Conservation (phyloP, 2,113 vertebrate genomes). For the Balaeniceps rex region DNA sequence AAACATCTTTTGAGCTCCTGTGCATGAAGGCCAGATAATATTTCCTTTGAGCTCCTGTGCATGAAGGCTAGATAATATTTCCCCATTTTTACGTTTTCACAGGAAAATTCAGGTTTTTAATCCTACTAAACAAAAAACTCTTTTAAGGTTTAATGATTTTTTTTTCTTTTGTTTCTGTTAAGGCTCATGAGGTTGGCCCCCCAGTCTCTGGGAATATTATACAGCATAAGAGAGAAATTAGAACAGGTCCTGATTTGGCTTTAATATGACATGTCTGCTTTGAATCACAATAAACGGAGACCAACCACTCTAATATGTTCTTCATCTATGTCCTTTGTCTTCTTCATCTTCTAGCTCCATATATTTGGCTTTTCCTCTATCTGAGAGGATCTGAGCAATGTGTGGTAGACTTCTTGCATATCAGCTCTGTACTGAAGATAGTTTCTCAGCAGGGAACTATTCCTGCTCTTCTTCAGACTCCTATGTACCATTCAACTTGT, state of each 20-base stretch:
- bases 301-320: neutral
- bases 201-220: neutral
- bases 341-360: neutral
- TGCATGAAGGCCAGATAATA: neutral
- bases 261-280: neutral
- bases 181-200: neutral
- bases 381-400: neutral
- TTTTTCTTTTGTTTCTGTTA: neutral
- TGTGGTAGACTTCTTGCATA: neutral
- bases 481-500: neutral
- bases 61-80: neutral
- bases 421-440: neutral
- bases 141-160: neutral
- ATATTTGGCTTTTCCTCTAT: neutral
- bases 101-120: neutral
- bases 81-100: neutral
- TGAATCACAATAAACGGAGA: neutral
- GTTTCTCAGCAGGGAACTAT: neutral
- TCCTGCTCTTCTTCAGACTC: neutral
- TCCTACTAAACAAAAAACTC: neutral
- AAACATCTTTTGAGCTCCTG: neutral
- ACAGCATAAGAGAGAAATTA: neutral
- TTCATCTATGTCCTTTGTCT: neutral
- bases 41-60: neutral
- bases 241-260: neutral